Percentiles rank a stretch among this genome's conserved stretches.
These are phyloP conservation scores for Eristalis tenax DNA, from an alignment of 2,888 invertebrate species.

Conservation along the genomic window DNA sequence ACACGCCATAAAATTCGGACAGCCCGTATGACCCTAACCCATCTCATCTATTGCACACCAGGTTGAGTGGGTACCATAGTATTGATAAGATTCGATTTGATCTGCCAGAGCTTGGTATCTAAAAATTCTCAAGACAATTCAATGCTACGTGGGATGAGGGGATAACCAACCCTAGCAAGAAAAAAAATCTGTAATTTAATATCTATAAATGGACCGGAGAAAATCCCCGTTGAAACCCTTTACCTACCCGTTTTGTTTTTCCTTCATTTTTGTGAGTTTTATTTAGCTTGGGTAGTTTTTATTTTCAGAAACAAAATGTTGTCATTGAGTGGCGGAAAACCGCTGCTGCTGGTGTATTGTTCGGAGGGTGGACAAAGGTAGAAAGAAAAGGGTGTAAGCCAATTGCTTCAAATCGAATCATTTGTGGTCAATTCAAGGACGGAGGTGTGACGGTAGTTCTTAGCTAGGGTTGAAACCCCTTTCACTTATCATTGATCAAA, in stretches of 20 bases:
- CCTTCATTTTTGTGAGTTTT: constrained; percentile 57
- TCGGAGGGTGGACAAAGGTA: constrained; percentile 17
- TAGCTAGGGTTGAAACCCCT: constrained; percentile 40
- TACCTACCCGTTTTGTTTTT: constrained; percentile 56
- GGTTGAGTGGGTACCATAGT: constrained; percentile 45
- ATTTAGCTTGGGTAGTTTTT: constrained; percentile 49
- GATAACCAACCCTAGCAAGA: constrained; percentile 32
- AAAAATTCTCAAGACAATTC: constrained; percentile 46
- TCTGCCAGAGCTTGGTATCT: constrained; percentile 24
- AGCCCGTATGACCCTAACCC: constrained; percentile 30
- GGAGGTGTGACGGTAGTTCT: constrained; percentile 21
- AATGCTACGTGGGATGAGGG: constrained; percentile 23
- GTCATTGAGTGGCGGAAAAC: constrained; percentile 62
- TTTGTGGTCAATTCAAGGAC: constrained; percentile 67
- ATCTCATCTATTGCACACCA: constrained; percentile 34
- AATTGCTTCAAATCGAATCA: constrained; percentile 68
- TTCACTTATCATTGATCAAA: constrained; percentile 21
- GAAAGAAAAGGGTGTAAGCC: constrained; percentile 62
- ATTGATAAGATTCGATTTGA: constrained; percentile 32
- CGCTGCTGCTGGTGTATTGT: constrained; percentile 48
- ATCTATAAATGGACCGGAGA: constrained; percentile 71
- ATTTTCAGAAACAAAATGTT: constrained; percentile 60
- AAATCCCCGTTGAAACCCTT: constrained; percentile 72
- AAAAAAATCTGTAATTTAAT: constrained; percentile 66
- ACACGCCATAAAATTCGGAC: constrained; percentile 42